A percentile compares a stretch with the other conserved stretches of the same genome.
These are phyloP conservation scores for Callopanchax toddi DNA, from an alignment of 2,113 vertebrate genomes.

Conservation along the genomic window DNA sequence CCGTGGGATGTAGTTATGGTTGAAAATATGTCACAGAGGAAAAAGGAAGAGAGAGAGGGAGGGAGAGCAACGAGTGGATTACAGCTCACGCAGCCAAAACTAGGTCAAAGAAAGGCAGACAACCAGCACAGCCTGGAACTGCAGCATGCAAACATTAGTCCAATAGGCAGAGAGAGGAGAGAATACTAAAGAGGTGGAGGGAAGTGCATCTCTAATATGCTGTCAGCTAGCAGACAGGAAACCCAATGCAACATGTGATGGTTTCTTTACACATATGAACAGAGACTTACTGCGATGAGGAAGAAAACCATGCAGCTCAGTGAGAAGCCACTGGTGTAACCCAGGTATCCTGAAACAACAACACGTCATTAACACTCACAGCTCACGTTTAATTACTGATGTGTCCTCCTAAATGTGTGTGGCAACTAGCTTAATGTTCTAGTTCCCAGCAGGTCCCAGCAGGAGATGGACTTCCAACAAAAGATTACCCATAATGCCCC, in stretches of 20 bases:
- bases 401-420: neutral
- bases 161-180: conserved; percentile 33
- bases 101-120: conserved; percentile 73
- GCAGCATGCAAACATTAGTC: conserved; percentile 51
- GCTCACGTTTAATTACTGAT: neutral
- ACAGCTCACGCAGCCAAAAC: conserved; percentile 60
- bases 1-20: conserved; percentile 1
- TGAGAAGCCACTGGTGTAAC: conserved; percentile 99
- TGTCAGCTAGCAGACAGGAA: conserved; percentile 14
- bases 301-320: conserved; percentile 99
- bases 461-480: conserved; percentile 12
- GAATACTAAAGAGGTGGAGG: conserved; percentile 52
- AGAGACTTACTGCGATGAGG: conserved; percentile 90
- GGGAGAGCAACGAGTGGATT: conserved; percentile 57
- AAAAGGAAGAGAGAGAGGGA: conserved; percentile 14
- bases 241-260: conserved; percentile 7
- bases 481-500: conserved; percentile 35
- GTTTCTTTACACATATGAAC: neutral
- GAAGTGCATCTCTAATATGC: conserved; percentile 27
- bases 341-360: conserved; percentile 90
- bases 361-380: conserved; percentile 27
- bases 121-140: conserved; percentile 55
- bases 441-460: too few species aligned
- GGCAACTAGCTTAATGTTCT: conserved; percentile 15
- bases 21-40: conserved; percentile 32